Evolutionary conservation across 2,797 vertebrate genomes (phyloP), one percentile per base, ranked within the genome.

Genomic region (Characodon lateralis): DNA sequence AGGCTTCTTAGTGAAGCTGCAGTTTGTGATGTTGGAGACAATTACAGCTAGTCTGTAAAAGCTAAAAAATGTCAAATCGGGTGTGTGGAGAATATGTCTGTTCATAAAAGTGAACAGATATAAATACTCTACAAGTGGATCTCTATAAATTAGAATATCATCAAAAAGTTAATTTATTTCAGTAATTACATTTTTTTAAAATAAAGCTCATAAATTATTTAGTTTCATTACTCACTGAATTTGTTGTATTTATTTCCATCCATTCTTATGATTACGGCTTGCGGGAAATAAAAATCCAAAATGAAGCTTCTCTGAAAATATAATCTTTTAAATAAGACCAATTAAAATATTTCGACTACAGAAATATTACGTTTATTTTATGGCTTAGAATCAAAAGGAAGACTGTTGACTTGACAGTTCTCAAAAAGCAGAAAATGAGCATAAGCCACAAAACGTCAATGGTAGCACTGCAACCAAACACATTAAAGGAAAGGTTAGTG

Each of bases 1-100:
- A 88, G 72, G 61, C 74, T 83, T 79, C 65, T 77, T 69, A 70
- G 73, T 65, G 77, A 75, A 65, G 61, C 73, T 72, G 79, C 55
- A 58, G 70, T 78, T 55, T 73, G 56, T 81, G 72, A 58, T 74
- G 50, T 75, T 73, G 48, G 65, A 87, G 24, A 73, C 53, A 76
- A 73, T 70, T 63, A 75, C 65, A 76, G 77, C 71, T 78, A 56
- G 78, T 77, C 78, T 77, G 73, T 73, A 22, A 26, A 22, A 61
- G 16, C 35, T 13, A 46, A 53, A 63, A 10, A 59, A 24, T 61
- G 80, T 50, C 63, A 59, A 78, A 66, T 41, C 20, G 24, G 9
- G 7, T 12, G 71, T 76, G 72, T 7, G 68, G 71, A 82, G 66
- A 56, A n/a, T n/a, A n/a, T n/a, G n/a, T n/a, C n/a, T n/a, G 59